Conservation (phyloP, 2,113 vertebrate species). For the Perca fluviatilis region DNA sequence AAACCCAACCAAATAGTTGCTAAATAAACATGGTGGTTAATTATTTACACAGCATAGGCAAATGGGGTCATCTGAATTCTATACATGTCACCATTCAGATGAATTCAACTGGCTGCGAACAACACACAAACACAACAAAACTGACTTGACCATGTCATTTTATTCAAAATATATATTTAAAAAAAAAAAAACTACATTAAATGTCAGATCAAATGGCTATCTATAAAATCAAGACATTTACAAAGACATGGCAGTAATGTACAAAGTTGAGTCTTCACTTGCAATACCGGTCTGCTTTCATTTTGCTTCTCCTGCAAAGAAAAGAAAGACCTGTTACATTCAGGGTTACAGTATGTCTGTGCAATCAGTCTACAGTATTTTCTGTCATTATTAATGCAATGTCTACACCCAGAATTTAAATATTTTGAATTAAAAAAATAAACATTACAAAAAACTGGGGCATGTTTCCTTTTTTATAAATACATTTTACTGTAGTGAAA, state of each 20-base stretch:
- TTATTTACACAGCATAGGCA: conserved; percentile 20
- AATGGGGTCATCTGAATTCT: conserved; percentile 3
- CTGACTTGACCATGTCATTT: conserved; percentile 37
- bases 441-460: neutral
- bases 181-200: neutral
- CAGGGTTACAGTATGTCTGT: neutral
- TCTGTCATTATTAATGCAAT: neutral
- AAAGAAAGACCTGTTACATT: conserved; percentile 13
- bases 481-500: neutral
- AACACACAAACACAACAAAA: neutral
- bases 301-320: conserved; percentile 91
- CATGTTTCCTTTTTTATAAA: neutral
- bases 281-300: conserved; percentile 98
- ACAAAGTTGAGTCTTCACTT: conserved; percentile 84
- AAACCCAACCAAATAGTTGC: neutral
- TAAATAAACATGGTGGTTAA: neutral
- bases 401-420: neutral
- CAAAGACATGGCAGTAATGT: neutral
- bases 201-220: neutral
- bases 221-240: conserved; percentile 31
- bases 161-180: conserved; percentile 59
- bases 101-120: neutral
- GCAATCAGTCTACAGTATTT: neutral
- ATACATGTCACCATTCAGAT: neutral
- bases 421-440: neutral